Evolutionary conservation across 2,113 vertebrate species (phyloP).

Genomic region (Cyanocitta stelleri): DNA sequence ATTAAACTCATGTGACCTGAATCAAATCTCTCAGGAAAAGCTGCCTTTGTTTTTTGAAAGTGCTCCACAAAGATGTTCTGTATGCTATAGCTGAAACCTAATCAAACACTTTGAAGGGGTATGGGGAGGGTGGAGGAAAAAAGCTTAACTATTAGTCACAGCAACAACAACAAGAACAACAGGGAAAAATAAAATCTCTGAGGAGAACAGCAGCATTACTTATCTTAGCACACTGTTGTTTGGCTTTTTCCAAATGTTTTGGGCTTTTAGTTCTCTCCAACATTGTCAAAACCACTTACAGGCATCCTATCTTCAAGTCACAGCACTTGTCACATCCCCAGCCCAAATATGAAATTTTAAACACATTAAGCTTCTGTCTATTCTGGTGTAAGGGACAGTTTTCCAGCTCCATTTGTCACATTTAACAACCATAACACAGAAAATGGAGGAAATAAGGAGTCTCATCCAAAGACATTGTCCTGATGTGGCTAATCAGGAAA

Average conservation of each 20-base stretch:
- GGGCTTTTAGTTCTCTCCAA: not conserved
- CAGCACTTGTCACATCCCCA: not conserved
- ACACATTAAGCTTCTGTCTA: not conserved
- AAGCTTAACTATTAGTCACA: not conserved
- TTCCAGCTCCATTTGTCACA: not conserved
- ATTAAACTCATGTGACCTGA: fast-evolving
- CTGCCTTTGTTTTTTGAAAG: not conserved
- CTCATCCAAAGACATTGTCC: not conserved
- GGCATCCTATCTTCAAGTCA: not conserved
- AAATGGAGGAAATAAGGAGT: not conserved
- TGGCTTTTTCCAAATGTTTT: not conserved
- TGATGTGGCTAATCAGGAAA: not conserved
- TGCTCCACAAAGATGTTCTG: not conserved
- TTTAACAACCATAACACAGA: not conserved
- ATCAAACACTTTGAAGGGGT: fast-evolving
- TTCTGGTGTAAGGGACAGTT: not conserved
- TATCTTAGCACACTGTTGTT: not conserved
- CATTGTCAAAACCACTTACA: not conserved
- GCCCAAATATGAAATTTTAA: slow-evolving; percentile 4
- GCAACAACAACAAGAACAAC: not conserved
- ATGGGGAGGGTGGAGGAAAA: fast-evolving
- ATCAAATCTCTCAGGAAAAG: not conserved
- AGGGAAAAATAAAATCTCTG: not conserved
- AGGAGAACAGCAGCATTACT: not conserved
- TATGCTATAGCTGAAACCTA: not conserved